Evolutionary conservation across 2,888 invertebrate genomes (phyloP).

Genomic region (Oscheius sp.): DNA sequence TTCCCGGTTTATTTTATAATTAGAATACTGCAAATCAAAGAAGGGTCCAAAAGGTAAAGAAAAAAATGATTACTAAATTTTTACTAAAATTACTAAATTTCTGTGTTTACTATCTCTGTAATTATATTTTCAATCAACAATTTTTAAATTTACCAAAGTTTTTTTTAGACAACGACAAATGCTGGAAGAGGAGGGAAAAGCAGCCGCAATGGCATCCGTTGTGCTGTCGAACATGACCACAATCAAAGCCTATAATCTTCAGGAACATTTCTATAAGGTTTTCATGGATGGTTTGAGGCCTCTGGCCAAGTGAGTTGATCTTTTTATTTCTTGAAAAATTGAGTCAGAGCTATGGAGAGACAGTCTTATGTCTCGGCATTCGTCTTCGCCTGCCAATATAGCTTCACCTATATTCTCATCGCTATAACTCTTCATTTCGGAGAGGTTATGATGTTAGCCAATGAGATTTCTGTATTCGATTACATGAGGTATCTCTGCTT

Average conservation of each 20-base stretch:
- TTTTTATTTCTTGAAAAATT: not conserved
- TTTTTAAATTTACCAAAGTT: too few relatives aligned
- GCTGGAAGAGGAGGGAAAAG: slow-evolving; percentile 68
- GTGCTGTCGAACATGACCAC: slow-evolving; percentile 68
- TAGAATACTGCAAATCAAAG: slow-evolving; percentile 56
- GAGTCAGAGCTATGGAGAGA: slow-evolving; percentile 62
- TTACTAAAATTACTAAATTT: not conserved
- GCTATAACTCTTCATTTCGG: slow-evolving; percentile 62
- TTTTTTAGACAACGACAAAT: slow-evolving; percentile 66
- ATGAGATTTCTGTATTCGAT: slow-evolving; percentile 65
- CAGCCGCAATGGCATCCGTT: slow-evolving; percentile 62
- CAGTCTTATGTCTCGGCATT: slow-evolving; percentile 64
- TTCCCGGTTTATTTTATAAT: slow-evolving; percentile 68
- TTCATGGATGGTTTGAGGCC: slow-evolving; percentile 63
- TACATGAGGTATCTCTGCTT: slow-evolving; percentile 61
- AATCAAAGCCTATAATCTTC: slow-evolving; percentile 67
- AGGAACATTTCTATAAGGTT: slow-evolving; percentile 62
- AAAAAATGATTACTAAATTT: not conserved
- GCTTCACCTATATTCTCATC: slow-evolving; percentile 66
- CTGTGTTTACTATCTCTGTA: not conserved
- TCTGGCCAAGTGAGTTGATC: slow-evolving; percentile 51
- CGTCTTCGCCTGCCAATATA: slow-evolving; percentile 67
- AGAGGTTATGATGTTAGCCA: slow-evolving; percentile 63
- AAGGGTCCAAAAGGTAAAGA: slow-evolving; percentile 50
- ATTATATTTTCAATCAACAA: too few relatives aligned